A percentile compares a stretch with the other conserved stretches of the same genome.
phyloP scores from a whole-genome alignment of 2,797 vertebrate species.

The Neosalanx taihuensis region DNA sequence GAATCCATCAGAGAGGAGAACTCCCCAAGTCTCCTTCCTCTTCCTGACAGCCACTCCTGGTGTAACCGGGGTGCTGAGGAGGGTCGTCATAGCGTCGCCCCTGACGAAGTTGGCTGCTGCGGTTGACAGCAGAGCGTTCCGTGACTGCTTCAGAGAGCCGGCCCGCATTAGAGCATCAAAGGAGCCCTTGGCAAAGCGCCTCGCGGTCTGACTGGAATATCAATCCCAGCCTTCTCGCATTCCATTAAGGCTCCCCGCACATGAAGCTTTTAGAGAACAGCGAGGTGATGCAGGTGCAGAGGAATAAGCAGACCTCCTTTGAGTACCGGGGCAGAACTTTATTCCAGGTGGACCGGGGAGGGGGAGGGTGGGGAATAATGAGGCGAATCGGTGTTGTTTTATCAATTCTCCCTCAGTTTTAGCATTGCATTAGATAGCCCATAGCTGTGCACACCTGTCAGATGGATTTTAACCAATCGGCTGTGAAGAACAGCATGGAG shows the following conservation, averaged over 20 bases:
- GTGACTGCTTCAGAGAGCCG: constrained; percentile 38
- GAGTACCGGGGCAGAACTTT: constrained; percentile 25
- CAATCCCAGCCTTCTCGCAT: constrained; percentile 58
- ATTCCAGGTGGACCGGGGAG: constrained; percentile 24
- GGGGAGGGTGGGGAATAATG: constrained; percentile 18
- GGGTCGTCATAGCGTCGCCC: constrained; percentile 28
- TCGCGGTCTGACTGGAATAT: constrained; percentile 67
- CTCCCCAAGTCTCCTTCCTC: background rate
- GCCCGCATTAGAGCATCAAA: constrained; percentile 56
- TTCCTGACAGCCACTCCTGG: constrained; percentile 30
- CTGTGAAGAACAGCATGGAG: background rate
- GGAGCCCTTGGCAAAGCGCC: constrained; percentile 52
- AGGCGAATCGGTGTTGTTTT: background rate
- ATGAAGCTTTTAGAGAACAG: constrained; percentile 29
- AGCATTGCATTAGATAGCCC: background rate
- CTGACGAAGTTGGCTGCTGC: constrained; percentile 41
- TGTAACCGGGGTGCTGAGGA: constrained; percentile 31
- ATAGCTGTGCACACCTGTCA: constrained; percentile 1
- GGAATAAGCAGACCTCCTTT: constrained; percentile 37
- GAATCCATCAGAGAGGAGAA: constrained; percentile 23
- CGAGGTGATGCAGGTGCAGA: constrained; percentile 40
- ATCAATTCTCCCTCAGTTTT: background rate
- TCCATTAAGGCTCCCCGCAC: constrained; percentile 51
- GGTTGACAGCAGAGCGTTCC: constrained; percentile 44
- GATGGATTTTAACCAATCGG: background rate